Evolutionary conservation across 2,113 vertebrate species (phyloP).

Genomic region (Neogale vison): DNA sequence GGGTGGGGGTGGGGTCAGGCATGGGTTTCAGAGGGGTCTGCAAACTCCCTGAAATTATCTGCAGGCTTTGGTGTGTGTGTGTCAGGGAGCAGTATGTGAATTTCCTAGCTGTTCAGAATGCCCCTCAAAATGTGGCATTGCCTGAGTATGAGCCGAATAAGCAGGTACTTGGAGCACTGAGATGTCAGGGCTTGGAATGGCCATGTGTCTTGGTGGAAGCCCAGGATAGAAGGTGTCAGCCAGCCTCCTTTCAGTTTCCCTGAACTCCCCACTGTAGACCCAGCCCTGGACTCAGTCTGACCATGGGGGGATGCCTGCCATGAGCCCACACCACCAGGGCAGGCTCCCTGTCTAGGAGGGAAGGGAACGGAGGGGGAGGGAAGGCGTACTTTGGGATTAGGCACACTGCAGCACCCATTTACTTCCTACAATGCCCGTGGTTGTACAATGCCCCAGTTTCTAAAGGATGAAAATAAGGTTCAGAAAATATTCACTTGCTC

Average conservation of each 20-base stretch:
- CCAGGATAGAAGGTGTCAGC: neutral
- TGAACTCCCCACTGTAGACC: no score
- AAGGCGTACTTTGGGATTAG: neutral
- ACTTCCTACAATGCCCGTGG: neutral
- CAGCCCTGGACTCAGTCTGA: neutral
- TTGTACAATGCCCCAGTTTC: neutral
- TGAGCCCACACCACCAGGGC: no score
- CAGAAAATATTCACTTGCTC: neutral
- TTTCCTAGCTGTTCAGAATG: neutral
- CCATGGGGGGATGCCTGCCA: neutral
- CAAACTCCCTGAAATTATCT: neutral
- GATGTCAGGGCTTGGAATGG: neutral
- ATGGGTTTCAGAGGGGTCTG: neutral
- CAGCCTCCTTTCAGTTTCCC: neutral
- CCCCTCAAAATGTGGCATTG: neutral
- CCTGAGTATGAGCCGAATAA: neutral
- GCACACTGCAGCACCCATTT: neutral
- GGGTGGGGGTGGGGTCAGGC: neutral
- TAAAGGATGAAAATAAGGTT: neutral
- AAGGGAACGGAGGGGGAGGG: neutral
- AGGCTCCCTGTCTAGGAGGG: neutral
- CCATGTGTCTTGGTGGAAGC: neutral
- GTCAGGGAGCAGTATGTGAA: rapidly evolving
- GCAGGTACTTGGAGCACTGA: neutral
- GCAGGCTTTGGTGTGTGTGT: neutral